Evolutionary conservation across 2,113 vertebrate species (phyloP), one percentile per base, ranked within the genome.

Genomic region (Parus major): DNA sequence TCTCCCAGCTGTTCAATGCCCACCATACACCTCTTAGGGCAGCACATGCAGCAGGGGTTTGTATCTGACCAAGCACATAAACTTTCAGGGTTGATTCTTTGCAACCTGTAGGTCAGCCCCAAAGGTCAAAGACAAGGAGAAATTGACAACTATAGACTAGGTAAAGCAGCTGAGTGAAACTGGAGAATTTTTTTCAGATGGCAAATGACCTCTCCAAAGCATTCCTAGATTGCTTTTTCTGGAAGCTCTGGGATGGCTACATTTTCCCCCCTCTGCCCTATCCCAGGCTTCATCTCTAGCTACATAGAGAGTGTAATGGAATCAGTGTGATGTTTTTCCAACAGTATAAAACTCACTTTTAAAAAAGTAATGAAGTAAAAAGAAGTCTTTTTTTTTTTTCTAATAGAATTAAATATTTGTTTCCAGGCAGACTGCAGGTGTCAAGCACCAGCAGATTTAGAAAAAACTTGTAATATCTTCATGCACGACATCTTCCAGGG

Each of bases 1-100:
- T 60, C 6, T 80, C 22, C 23, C 59, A 49, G 29, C 11, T 25
- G 4, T 7, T 20, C 15, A 24, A 2, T 11, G 23, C 39, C 59
- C 56, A 29, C 19, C 20, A 9, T 0, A 57, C 11, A 49, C 0
- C 0, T 53, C 24, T 12, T 21, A 41, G 0, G 0, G 49, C 42
- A 72, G 27, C 24, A 77, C 19, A 9, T 6, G 4, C 8, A 49
- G 22, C 28, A 59, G 33, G 20, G 42, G 5, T 25, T 68, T 44
- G 3, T 24, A 8, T 19, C 44, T 72, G 53, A 76, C 4, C 15
- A 17, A 23, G 18, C 25, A 36, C 9, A 19, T 24, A 42, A 52
- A 65, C 12, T n/a, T 77, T 11, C 42, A 15, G 15, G 12, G 15
- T 12, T 88, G 29, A 44, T 71, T n/a, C 15, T 47, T 57, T 70